Base-by-base conservation (phyloP, 2,888 invertebrate species). In the Ophion ventricosus region DNA sequence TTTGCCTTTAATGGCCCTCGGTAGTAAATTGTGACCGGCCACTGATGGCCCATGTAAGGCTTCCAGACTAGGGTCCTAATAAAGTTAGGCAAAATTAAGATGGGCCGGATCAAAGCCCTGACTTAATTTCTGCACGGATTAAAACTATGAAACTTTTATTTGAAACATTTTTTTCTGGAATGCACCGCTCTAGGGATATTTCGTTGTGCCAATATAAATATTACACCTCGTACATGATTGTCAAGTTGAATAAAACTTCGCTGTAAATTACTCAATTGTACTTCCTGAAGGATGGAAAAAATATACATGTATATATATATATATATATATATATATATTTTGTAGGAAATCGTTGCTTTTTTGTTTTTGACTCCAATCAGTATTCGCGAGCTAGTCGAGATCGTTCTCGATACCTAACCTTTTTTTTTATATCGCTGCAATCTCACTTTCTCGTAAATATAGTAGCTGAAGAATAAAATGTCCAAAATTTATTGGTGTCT, bases 251-350 rank as follows among this genome's bases (percentile, higher is more conserved):
- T 29, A 35, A 64, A n/a, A 66, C 5, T 76, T 11, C 4, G 23
- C 54, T 76, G 56, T 57, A 35, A 64, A 64, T 43, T 57, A 29
- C 49, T 59, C 10, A 59, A 70, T 66, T 76, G 54, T 20, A 23
- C 56, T 43, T 23, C 25, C n/a, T 63, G n/a, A 20, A 67, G 26
- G 64, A 54, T 23, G 63, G 20, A 59, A 78, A 69, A n/a, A n/a
- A 56, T 20, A 61, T 40, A 59, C 26, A 59, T 20, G 26, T 17
- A 26, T 29, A 63, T 29, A 63, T 63, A 57, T 59, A n/a, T 67
- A 43, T 43, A 14, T 59, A 35, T 64, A 74, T 75, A 83, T 83
- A 75, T 79, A n/a, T n/a, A n/a, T n/a, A n/a, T 76, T 76, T 69
- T 83, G 54, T 80, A 23, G 17, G 61, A 43, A 66, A 83, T 54